Evolutionary conservation across 2,113 vertebrate genomes (phyloP), one percentile per base, ranked within the genome.

Genomic region (Neodon shergylaensis): DNA sequence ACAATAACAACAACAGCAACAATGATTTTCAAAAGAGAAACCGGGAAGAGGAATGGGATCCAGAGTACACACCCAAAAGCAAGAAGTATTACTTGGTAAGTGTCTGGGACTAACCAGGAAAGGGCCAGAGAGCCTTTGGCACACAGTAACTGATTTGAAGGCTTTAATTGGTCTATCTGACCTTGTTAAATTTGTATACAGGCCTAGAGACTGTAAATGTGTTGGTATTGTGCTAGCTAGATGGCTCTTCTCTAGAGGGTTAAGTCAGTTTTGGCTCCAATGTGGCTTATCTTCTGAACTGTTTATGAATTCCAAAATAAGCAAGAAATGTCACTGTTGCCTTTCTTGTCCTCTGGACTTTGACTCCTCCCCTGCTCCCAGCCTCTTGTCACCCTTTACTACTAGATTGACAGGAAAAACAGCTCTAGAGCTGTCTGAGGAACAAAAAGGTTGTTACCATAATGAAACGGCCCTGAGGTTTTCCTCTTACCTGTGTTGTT

Each of bases 71-170:
- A 0, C 99, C 99, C 9, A 99, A 99, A 98, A 99, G 99, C 99
- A 99, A 99, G 98, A 99, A 99, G 94, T 99, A 99, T 98, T 99
- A 99, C 98, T 97, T 99, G 99, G 99, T 99, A 99, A 1, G 98
- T 98, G 68, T 92, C 74, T 90, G 85, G 39, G 74, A 52, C 90
- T 82, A 73, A 49, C 65, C 28, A 83, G 36, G 52, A 44, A 14
- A 0, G 0, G 4, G 42, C 0, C 28, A 7, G 0, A 31, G 7
- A 9, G 0, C 82, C 61, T 94, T 93, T 58, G 76, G 63, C 66
- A 54, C 8, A 47, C 3, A 8, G 6, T 61, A 44, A 81, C 74
- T 70, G 39, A 52, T 76, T 42, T n/a, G 5, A 10, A 44, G 42
- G 33, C 33, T 36, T 90, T 84, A 14, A 39, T 58, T n/a, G 68